Conservation (phyloP, 1,140 invertebrate species). For the Sitobion miscanthi region DNA sequence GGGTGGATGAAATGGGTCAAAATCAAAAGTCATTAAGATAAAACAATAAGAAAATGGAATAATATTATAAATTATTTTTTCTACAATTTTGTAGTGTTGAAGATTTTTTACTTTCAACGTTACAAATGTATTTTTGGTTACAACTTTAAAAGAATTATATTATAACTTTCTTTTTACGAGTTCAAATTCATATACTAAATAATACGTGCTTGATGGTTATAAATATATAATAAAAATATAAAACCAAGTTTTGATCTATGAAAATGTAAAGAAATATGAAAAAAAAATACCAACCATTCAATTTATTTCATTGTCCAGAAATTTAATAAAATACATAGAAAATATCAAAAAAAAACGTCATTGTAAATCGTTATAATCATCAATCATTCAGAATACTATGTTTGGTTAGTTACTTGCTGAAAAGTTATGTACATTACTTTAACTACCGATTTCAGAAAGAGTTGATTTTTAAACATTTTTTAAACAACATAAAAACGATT, state of each 20-base stretch:
- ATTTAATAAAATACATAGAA: background rate
- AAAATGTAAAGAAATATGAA: background rate
- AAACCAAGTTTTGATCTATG: slow-evolving; percentile 9
- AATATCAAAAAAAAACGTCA: background rate
- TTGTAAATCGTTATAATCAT: background rate
- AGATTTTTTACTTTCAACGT: background rate
- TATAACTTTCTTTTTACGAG: background rate
- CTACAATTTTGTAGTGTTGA: background rate
- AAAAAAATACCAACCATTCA: slow-evolving; percentile 7
- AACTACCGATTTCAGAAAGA: background rate
- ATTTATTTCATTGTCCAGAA: background rate
- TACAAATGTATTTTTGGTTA: background rate
- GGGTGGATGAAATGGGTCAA: no score
- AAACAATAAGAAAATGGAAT: background rate
- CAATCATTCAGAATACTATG: background rate
- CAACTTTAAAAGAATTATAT: slow-evolving; percentile 7
- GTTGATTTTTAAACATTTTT: no score
- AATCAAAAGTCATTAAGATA: no score
- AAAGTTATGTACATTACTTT: background rate
- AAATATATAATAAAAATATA: slow-evolving; percentile 2
- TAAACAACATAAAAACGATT: no score
- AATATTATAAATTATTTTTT: background rate
- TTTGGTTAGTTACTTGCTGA: background rate
- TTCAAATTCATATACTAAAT: background rate
- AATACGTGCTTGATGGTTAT: background rate